Evolutionary conservation across 2,888 invertebrate species (phyloP), one percentile per base, ranked within the genome.

Genomic region (Aspidapion aeneum): DNA sequence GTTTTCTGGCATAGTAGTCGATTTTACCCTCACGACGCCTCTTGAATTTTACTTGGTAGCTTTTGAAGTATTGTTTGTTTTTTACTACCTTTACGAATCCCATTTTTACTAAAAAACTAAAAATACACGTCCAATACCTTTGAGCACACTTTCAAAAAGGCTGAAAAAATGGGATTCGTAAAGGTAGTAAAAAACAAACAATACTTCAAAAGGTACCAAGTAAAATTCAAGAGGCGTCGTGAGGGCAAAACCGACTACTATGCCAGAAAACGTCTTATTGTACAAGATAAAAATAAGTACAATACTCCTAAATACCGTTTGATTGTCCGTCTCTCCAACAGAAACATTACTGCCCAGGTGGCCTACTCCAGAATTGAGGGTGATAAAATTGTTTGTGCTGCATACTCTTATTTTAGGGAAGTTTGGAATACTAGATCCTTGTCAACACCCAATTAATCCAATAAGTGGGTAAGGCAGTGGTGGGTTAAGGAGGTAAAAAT

Each of bases 251-350:
- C 99, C 70, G 99, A 99, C 81, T 99, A 98, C 83, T 98, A 95
- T 87, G 99, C 99, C 68, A 90, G 99, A 61, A 97, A 97, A 83
- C 91, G 98, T 68, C 86, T 99, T 65, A 92, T 94, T 73, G 90
- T 98, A 74, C 99, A 99, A 78, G 98, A 98, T 80, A 99, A 99
- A 85, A 99, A 99, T 84, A 99, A 99, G 84, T 99, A 99, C 86
- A 99, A 99, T 81, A 99, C 99, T 3, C 99, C 99, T 55, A 99
- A 99, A 82, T 99, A 99, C 81, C 93, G 99, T 72, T 82, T 99
- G 81, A 94, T 98, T 79, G 99, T 99, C 66, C 93, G 99, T 74
- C 87, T 98, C 70, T 96, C 98, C 72, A 99, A 99, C 86, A 95
- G 94, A 81, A 94, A 98, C 83, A 95, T 99, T 74, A 96, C 95